phyloP scores from a whole-genome alignment of 2,113 vertebrate genomes.

The Fregata magnificens region DNA sequence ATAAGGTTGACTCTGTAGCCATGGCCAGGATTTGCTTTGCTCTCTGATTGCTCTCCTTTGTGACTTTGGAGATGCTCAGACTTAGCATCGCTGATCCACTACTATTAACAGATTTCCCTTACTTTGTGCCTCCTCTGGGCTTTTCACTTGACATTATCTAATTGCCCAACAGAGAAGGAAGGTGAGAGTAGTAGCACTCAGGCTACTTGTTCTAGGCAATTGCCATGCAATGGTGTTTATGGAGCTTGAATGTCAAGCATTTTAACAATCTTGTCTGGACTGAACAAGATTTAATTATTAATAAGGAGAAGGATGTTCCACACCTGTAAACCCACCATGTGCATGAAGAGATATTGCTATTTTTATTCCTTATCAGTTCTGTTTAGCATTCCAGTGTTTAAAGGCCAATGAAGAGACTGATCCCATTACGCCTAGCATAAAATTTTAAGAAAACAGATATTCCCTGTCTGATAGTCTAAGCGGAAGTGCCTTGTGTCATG shows the following conservation, averaged over 20 bases:
- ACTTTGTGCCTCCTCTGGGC: neutral
- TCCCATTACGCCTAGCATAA: neutral
- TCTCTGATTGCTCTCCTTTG: neutral
- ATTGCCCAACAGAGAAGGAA: neutral
- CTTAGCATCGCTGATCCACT: neutral
- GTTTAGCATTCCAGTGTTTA: neutral
- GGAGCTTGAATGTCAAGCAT: slow-evolving; percentile 22
- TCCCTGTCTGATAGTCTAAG: neutral
- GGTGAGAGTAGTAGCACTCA: neutral
- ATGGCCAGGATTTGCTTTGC: neutral
- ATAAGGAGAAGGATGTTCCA: neutral
- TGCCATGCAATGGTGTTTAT: neutral
- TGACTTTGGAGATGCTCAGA: neutral
- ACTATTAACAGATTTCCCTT: neutral
- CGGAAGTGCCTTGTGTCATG: accelerated
- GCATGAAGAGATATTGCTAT: neutral
- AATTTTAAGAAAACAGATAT: neutral
- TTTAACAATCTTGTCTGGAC: neutral
- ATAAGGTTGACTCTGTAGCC: neutral
- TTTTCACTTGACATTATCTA: neutral
- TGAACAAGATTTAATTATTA: slow-evolving; percentile 18
- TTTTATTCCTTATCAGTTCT: neutral
- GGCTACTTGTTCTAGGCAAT: neutral
- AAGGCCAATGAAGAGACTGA: neutral
- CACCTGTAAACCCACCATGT: neutral